Evolutionary conservation across 2,888 invertebrate genomes (phyloP).

Genomic region (Eucriotettix oculatus): DNA sequence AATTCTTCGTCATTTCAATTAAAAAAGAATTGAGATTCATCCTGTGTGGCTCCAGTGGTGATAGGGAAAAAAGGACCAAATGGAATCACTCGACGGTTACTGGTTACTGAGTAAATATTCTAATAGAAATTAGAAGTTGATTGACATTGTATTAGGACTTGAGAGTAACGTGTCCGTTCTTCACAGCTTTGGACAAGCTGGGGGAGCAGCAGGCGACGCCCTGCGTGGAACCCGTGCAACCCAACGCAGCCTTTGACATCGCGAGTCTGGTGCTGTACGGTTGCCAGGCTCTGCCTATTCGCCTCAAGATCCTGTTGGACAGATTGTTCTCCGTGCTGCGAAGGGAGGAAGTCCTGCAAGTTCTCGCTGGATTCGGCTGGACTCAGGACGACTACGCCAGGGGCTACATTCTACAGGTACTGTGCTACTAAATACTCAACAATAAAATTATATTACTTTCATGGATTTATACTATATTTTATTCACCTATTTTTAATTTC

Average conservation of each 20-base stretch:
- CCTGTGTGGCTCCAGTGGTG: too few relatives aligned
- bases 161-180: slow-evolving; percentile 15
- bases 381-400: slow-evolving; percentile 59
- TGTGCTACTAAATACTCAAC: too few relatives aligned
- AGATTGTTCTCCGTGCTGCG: slow-evolving; percentile 54
- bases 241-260: slow-evolving; percentile 59
- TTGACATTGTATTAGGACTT: too few relatives aligned
- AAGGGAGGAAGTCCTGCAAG: slow-evolving; percentile 52
- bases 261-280: slow-evolving; percentile 61
- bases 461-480: too few relatives aligned
- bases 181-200: slow-evolving; percentile 54
- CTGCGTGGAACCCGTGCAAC: slow-evolving; percentile 33
- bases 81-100: too few relatives aligned
- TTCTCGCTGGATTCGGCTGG: slow-evolving; percentile 61
- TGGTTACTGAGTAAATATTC: too few relatives aligned
- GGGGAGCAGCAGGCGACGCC: slow-evolving; percentile 48
- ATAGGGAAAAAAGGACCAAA: too few relatives aligned
- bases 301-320: slow-evolving; percentile 58
- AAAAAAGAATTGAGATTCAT: too few relatives aligned
- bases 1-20: too few relatives aligned
- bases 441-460: too few relatives aligned
- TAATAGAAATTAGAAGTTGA: too few relatives aligned
- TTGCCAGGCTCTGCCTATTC: slow-evolving; percentile 55
- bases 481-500: too few relatives aligned
- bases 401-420: slow-evolving; percentile 60